These are phyloP conservation scores for Malacoraja senta DNA, from an alignment of 2,797 vertebrate genomes.

Conservation along the genomic window DNA sequence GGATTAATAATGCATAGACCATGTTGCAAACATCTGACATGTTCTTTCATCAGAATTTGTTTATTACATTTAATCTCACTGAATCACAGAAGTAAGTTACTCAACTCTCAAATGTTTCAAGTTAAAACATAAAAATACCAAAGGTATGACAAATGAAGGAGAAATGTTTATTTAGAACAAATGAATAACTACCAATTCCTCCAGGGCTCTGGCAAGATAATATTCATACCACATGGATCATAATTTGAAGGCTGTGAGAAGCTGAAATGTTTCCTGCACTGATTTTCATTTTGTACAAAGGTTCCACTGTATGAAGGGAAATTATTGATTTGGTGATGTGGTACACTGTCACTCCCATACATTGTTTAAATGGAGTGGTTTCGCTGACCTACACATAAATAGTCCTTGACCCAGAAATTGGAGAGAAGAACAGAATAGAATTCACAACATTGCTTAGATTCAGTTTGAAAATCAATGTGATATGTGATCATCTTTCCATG, in stretches of 20 bases:
- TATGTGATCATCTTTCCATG: neutral
- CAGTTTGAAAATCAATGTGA: neutral
- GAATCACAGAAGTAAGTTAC: neutral
- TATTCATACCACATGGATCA: neutral
- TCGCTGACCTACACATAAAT: too few species aligned
- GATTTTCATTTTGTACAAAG: neutral
- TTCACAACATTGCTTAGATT: neutral
- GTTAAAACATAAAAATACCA: constrained; percentile 7
- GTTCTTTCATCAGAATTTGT: neutral
- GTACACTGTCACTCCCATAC: too few species aligned
- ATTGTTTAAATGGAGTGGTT: neutral
- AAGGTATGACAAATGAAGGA: neutral
- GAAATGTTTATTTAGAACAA: constrained; percentile 3
- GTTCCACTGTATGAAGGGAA: neutral
- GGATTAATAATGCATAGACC: neutral
- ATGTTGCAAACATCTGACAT: neutral
- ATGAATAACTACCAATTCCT: constrained; percentile 5
- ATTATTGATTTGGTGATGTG: neutral
- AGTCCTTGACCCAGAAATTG: neutral
- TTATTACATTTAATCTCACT: neutral
- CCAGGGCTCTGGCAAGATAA: neutral
- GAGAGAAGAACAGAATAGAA: neutral
- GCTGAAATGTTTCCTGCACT: neutral
- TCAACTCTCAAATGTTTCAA: neutral
- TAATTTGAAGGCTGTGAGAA: neutral